Conservation (phyloP, 2,888 invertebrate genomes). For the Miltochrista miniata region DNA sequence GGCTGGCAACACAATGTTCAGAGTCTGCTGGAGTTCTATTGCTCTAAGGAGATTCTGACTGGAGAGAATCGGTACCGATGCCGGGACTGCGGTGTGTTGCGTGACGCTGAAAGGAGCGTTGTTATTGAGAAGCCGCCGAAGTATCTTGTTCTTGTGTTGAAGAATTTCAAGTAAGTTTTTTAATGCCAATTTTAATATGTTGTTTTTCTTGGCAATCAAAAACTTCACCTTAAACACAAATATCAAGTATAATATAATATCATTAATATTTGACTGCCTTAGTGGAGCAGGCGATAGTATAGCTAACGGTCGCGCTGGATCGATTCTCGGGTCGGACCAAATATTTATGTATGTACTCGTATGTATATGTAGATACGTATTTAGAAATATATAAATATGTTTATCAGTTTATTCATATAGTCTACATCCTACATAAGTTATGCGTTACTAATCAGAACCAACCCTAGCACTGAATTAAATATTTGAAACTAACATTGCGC, state of each 20-base stretch:
- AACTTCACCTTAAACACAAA: too few species aligned
- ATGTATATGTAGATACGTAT: too few species aligned
- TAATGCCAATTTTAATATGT: not conserved
- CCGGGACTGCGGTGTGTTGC: constrained; percentile 88
- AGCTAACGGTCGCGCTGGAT: too few species aligned
- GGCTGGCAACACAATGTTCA: constrained; percentile 86
- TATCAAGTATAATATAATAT: too few species aligned
- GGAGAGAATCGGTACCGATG: constrained; percentile 93
- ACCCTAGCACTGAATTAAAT: not conserved
- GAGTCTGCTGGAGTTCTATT: constrained; percentile 89
- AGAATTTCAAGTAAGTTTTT: constrained; percentile 86
- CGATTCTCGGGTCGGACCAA: too few species aligned
- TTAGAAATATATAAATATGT: too few species aligned
- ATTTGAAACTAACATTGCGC: not conserved
- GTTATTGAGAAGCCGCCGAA: constrained; percentile 88
- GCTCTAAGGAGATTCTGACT: constrained; percentile 89
- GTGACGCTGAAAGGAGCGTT: constrained; percentile 87
- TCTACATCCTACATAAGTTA: too few species aligned
- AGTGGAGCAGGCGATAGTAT: too few species aligned
- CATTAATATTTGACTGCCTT: too few species aligned
- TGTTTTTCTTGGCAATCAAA: not conserved
- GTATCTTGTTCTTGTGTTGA: constrained; percentile 90
- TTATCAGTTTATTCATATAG: too few species aligned
- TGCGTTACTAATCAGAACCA: too few species aligned
- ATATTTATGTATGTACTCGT: too few species aligned